Percentiles rank a stretch among this genome's conserved stretches.
Evolutionary conservation across 2,888 invertebrate genomes (phyloP).

Genomic region (Laothoe populi): DNA sequence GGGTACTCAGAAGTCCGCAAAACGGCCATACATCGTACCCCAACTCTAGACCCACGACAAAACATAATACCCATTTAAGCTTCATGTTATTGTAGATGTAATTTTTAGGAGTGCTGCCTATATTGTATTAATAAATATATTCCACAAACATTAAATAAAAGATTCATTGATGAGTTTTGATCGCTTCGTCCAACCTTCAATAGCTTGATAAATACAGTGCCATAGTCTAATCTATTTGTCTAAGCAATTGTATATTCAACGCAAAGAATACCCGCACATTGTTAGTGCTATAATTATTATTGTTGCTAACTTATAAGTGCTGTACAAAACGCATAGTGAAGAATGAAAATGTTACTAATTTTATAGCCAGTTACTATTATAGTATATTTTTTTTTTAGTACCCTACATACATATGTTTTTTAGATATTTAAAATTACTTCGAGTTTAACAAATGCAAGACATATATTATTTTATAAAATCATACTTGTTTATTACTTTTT

Average conservation of each 20-base stretch:
- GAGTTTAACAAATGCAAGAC: neutral
- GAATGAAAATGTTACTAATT: neutral
- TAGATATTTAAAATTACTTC: too few species aligned
- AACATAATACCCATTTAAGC: constrained; percentile 32
- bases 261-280: neutral
- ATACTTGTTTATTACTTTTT: neutral
- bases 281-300: too few species aligned
- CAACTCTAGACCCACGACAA: too few species aligned
- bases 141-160: constrained; percentile 24
- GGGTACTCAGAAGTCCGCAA: too few species aligned
- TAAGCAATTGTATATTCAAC: neutral
- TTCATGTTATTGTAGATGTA: constrained; percentile 1
- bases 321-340: neutral
- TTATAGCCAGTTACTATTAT: too few species aligned
- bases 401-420: too few species aligned
- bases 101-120: neutral
- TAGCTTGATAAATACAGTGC: neutral
- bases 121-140: constrained; percentile 7
- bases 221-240: neutral
- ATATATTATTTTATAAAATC: neutral
- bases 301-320: neutral
- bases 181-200: constrained; percentile 23
- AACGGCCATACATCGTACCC: too few species aligned
- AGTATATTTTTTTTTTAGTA: too few species aligned
- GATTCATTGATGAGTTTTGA: constrained; percentile 20